A percentile compares a stretch with the other conserved stretches of the same genome.
phyloP scores from a whole-genome alignment of 53 echinoderm and acorn worm species.

The Temnopleurus reevesii region DNA sequence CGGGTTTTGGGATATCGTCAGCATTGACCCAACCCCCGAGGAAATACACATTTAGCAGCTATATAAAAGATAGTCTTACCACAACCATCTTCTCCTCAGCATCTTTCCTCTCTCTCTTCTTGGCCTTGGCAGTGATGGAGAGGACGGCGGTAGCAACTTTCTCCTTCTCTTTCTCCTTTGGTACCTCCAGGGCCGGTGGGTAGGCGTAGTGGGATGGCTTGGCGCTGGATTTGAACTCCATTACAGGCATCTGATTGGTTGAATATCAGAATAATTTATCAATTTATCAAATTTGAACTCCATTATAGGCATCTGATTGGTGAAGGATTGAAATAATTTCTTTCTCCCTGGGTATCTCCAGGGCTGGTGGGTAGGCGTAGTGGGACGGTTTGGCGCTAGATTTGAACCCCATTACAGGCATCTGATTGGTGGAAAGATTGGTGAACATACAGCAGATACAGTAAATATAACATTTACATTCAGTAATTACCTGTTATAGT shows the following conservation, averaged over 20 bases:
- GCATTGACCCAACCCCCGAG: too few species aligned
- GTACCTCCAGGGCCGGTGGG: conserved; percentile 90
- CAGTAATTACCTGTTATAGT: too few species aligned
- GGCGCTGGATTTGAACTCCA: conserved; percentile 91
- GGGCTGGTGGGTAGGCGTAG: conserved; percentile 92
- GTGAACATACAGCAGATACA: too few species aligned
- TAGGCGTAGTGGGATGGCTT: conserved; percentile 96
- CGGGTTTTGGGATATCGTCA: too few species aligned
- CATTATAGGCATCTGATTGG: conserved; percentile 87
- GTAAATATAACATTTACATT: too few species aligned
- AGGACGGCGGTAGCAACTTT: conserved; percentile 96
- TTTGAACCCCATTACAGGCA: conserved; percentile 90
- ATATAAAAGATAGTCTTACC: conserved; percentile 61
- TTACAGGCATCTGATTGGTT: conserved; percentile 83
- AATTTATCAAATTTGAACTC: conserved; percentile 93
- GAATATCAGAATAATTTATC: too few species aligned
- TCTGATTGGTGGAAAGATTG: conserved; percentile 66
- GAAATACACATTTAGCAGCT: too few species aligned
- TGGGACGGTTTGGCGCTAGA: conserved; percentile 97
- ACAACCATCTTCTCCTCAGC: conserved; percentile 96
- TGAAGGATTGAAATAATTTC: too few species aligned
- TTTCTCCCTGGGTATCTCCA: conserved; percentile 95
- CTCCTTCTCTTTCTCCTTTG: conserved; percentile 98
- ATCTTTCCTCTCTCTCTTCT: conserved; percentile 95
- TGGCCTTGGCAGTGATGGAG: conserved; percentile 95